Base-by-base conservation (phyloP, 2,113 vertebrate species). In the Nanorana parkeri region DNA sequence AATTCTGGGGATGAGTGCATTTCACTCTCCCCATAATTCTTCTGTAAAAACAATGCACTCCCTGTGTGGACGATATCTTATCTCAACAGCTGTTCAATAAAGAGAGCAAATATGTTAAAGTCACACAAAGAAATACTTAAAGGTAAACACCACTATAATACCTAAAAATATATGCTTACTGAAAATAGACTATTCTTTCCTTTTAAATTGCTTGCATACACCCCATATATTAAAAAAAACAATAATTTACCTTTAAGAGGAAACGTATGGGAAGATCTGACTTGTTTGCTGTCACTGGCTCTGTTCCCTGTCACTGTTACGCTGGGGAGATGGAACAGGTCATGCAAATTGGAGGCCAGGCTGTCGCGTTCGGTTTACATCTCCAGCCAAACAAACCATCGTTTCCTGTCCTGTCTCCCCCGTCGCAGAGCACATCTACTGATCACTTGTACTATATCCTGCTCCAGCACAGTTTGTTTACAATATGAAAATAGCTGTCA, bases 331-430 rank as follows among this genome's bases (percentile, higher is more conserved):
- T 13, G 54, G 64, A 78, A 56, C 77, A 68, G 64, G 77, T 68
- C 63, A 78, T 78, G 77, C 77, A 78, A 78, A 78, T 78, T 67
- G 65, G 65, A 68, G 58, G 32, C 64, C 13, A 32, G 32, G 54
- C 77, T 68, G 77, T 79, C 77, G 47, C 17, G 51, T 56, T 68
- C 51, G 17, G 65, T 79, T 79, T 79, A 79, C 68, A 56, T 79
- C 77, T 36, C 54, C 51, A 72, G 68, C 24, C 21, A 72, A 72
- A 72, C 47, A 28, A 78, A 78, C 47, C 28, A 23, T 55, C 55
- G 60, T 65, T 78, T 78, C 63, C 63, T 78, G 28, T 58, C 65
- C n/a, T 21, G 65, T 24, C 65, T 21, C 65, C 15, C 23, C 52
- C 65, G 6, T 17, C n/a, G 65, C 77, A 79, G 56, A n/a, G 63